Conservation (phyloP, 2,113 vertebrate species). For the Dromas ardeola region DNA sequence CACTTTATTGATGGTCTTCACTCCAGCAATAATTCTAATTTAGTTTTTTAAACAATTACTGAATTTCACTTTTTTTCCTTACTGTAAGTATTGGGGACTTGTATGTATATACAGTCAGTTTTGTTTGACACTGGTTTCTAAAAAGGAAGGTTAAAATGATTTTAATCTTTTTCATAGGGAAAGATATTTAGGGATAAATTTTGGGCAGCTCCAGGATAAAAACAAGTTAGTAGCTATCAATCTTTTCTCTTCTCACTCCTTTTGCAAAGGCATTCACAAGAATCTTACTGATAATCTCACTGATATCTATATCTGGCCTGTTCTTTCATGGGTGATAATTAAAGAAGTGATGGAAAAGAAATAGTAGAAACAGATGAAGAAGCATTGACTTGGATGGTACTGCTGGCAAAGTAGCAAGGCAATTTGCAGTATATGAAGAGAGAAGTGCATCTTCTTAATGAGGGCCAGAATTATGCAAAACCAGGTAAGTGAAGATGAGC, state of each 20-base stretch:
- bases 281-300: neutral
- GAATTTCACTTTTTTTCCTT: neutral
- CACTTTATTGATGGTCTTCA: neutral
- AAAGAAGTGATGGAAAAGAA: neutral
- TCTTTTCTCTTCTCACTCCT: neutral
- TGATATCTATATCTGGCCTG: neutral
- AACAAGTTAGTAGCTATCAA: neutral
- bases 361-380: neutral
- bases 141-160: neutral
- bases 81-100: neutral
- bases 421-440: neutral
- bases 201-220: neutral
- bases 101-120: neutral
- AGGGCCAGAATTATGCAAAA: neutral
- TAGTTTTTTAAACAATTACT: neutral
- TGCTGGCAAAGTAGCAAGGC: neutral
- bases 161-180: neutral
- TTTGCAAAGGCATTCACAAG: neutral
- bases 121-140: neutral
- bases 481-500: neutral
- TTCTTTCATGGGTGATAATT: constrained; percentile 25
- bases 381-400: neutral
- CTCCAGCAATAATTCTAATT: neutral
- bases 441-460: neutral
- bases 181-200: neutral